phyloP scores from a whole-genome alignment of 2,113 vertebrate genomes.

The Crotalus tigris region DNA sequence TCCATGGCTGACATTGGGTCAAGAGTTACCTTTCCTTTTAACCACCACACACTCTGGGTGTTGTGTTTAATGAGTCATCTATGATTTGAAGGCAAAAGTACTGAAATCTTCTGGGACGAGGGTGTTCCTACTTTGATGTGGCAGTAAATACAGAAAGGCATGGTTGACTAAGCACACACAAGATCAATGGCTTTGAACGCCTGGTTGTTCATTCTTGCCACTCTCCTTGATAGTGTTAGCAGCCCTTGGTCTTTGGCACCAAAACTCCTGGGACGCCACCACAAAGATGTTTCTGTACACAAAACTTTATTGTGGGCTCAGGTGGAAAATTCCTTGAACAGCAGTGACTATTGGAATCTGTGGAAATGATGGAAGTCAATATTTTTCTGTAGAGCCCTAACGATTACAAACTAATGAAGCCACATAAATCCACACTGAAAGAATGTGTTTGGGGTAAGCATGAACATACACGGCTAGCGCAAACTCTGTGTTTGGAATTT shows the following conservation, averaged over 20 bases:
- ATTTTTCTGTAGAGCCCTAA: constrained; percentile 39
- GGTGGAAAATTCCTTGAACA: not conserved
- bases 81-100: not conserved
- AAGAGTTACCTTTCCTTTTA: not conserved
- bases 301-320: not conserved
- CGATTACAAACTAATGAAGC: constrained; percentile 83
- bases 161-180: not conserved
- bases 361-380: not conserved
- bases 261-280: not conserved
- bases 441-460: constrained; percentile 87
- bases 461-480: constrained; percentile 92
- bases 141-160: not conserved
- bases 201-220: not conserved
- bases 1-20: not conserved
- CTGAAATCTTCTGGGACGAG: not conserved
- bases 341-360: not conserved
- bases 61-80: not conserved
- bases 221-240: not conserved
- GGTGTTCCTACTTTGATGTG: not conserved
- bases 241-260: not conserved
- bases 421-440: constrained; percentile 94
- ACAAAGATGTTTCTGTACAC: not conserved
- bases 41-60: not conserved
- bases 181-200: not conserved
- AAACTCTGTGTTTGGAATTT: constrained; percentile 85